phyloP scores from a whole-genome alignment of 2,888 invertebrate genomes.

The Caenorhabditis virilis region DNA sequence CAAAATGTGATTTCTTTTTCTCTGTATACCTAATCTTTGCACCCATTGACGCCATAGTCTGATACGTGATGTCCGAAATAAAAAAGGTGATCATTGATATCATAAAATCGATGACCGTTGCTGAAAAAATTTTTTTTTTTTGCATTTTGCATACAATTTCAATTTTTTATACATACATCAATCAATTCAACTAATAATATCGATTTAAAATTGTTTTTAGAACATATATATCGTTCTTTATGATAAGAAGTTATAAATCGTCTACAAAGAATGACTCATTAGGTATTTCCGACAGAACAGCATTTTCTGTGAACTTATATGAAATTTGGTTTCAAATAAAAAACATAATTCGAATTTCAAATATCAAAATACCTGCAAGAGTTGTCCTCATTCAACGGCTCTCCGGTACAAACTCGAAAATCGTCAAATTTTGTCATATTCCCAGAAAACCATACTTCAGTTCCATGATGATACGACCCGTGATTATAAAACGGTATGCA shows the following conservation, averaged over 20 bases:
- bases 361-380: constrained; percentile 49
- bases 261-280: no score
- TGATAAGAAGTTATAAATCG: no score
- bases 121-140: constrained; percentile 12
- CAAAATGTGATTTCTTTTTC: background rate
- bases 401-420: constrained; percentile 56
- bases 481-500: constrained; percentile 60
- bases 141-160: constrained; percentile 8
- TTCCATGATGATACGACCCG: constrained; percentile 65
- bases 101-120: constrained; percentile 38
- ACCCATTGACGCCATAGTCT: constrained; percentile 54
- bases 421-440: constrained; percentile 51
- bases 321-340: background rate
- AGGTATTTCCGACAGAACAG: background rate
- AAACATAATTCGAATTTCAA: background rate
- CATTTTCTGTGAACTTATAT: background rate
- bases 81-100: constrained; percentile 58
- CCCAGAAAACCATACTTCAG: constrained; percentile 62
- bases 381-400: constrained; percentile 60
- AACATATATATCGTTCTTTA: no score
- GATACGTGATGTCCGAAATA: constrained; percentile 64
- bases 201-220: no score
- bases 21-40: constrained; percentile 27
- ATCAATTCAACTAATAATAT: no score
- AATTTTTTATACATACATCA: no score